These are phyloP conservation scores for Oceanites oceanicus DNA, from an alignment of 2,113 vertebrate species.

Conservation along the genomic window DNA sequence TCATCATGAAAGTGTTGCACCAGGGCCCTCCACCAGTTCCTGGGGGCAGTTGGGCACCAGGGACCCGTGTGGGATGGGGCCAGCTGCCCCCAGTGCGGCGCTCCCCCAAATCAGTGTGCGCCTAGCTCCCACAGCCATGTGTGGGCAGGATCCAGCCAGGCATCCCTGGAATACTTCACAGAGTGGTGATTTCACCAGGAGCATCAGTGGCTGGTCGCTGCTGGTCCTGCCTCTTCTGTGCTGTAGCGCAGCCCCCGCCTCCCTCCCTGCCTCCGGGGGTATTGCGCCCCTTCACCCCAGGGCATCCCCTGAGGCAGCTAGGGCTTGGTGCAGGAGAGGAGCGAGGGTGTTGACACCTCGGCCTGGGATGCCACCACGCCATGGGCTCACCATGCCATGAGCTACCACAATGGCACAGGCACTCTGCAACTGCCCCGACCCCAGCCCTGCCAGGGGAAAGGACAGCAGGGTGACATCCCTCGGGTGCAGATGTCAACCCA, in stretches of 20 bases:
- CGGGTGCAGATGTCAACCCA: accelerated
- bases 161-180: background rate
- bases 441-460: background rate
- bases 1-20: background rate
- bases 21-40: background rate
- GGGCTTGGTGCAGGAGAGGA: accelerated
- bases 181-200: background rate
- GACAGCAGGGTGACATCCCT: background rate
- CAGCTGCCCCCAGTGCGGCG: background rate
- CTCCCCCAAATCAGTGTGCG: accelerated
- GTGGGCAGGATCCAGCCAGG: background rate
- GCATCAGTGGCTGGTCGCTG: background rate
- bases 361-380: background rate
- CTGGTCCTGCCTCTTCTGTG: background rate
- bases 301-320: background rate
- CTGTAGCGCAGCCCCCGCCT: background rate
- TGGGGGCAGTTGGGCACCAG: accelerated
- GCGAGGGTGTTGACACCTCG: background rate
- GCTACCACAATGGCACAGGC: background rate
- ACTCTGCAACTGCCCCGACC: background rate
- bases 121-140: accelerated
- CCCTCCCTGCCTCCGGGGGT: background rate
- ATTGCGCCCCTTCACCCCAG: background rate
- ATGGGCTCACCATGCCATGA: background rate
- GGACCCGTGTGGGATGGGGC: accelerated